These are phyloP conservation scores for Microctonus brassicae DNA, from an alignment of 2,888 invertebrate genomes.

Conservation along the genomic window DNA sequence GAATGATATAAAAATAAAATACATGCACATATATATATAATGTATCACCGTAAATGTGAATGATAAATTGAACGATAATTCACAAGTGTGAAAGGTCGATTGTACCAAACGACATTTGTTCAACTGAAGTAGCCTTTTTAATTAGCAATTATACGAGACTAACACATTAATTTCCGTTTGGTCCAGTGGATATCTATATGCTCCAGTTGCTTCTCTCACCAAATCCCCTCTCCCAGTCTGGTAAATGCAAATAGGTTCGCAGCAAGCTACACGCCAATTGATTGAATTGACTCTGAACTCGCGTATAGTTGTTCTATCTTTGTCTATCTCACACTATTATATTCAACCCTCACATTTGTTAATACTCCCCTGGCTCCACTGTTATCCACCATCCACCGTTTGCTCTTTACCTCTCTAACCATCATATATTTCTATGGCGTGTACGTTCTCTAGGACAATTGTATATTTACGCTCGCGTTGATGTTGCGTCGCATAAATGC, in stretches of 20 bases:
- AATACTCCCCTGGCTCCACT: slow-evolving; percentile 8
- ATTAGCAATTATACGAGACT: slow-evolving; percentile 67
- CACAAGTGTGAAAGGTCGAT: slow-evolving; percentile 9
- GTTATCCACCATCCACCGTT: slow-evolving; percentile 46
- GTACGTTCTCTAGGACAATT: slow-evolving; percentile 34
- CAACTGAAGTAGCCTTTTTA: slow-evolving; percentile 60
- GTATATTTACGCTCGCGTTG: slow-evolving; percentile 36
- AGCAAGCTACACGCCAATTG: slow-evolving; percentile 62
- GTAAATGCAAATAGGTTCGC: slow-evolving; percentile 65
- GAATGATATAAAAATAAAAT: slow-evolving; percentile 7
- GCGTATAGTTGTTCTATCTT: slow-evolving; percentile 34
- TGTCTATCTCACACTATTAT: slow-evolving; percentile 28
- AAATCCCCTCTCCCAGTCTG: slow-evolving; percentile 38
- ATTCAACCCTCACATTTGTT: slow-evolving; percentile 14
- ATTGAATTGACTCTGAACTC: slow-evolving; percentile 66
- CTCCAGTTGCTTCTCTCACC: background rate
- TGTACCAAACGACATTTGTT: slow-evolving; percentile 9
- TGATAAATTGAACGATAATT: slow-evolving; percentile 26
- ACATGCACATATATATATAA: background rate
- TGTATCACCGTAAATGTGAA: background rate
- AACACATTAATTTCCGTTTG: slow-evolving; percentile 68
- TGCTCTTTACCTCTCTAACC: slow-evolving; percentile 2
- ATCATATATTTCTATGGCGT: slow-evolving; percentile 1
- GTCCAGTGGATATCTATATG: slow-evolving; percentile 50
- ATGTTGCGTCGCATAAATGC: slow-evolving; percentile 29